Evolutionary conservation across 2,888 invertebrate species (phyloP).

Genomic region (Antheraea yamamai): DNA sequence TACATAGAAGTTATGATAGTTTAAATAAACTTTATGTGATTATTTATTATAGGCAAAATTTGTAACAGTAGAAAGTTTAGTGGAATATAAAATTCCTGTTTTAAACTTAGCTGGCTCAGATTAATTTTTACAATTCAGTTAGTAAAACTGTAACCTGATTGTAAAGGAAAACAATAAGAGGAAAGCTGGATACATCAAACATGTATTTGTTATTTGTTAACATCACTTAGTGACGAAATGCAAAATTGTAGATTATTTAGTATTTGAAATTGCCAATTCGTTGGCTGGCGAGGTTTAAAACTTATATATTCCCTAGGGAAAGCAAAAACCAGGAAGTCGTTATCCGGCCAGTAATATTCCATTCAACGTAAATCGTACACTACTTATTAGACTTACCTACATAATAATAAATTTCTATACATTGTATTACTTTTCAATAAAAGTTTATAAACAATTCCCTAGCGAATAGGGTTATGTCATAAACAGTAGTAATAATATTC

Average conservation of each 20-base stretch:
- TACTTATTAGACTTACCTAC: constrained; percentile 49
- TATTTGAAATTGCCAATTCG: background rate
- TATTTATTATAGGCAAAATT: background rate
- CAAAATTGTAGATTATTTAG: background rate
- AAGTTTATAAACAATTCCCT: background rate
- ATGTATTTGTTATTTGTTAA: background rate
- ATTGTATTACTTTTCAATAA: constrained; percentile 38
- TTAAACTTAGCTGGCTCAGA: too few species aligned
- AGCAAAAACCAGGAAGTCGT: too few species aligned
- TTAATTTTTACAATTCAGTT: background rate
- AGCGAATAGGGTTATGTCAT: constrained; percentile 11
- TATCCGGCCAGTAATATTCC: too few species aligned
- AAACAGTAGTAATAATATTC: background rate
- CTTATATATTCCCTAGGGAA: too few species aligned
- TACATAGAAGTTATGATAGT: too few species aligned
- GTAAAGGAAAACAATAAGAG: background rate
- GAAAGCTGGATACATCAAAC: background rate
- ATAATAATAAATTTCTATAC: constrained; percentile 59
- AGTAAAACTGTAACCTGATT: background rate
- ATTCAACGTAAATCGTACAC: too few species aligned
- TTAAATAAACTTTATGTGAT: too few species aligned
- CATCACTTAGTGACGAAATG: background rate
- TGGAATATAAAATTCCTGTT: background rate
- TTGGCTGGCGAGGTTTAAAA: too few species aligned
- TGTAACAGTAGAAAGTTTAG: background rate